Evolutionary conservation across 2,888 invertebrate genomes (phyloP), one percentile per base, ranked within the genome.

Genomic region (Halictus ligatus): DNA sequence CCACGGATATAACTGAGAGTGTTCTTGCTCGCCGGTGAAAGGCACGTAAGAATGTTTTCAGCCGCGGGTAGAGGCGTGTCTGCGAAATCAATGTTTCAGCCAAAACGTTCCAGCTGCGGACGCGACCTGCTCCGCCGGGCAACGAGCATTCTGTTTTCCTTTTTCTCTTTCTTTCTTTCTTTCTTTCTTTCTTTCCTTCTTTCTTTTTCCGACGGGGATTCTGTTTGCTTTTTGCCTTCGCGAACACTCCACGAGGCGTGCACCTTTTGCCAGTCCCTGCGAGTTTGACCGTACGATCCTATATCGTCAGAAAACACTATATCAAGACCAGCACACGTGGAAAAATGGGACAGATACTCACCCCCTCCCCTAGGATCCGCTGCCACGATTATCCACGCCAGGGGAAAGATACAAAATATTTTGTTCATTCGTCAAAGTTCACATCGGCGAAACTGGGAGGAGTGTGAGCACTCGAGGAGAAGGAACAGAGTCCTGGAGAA

Each of bases 71-170:
- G 81, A 80, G 81, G 72, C 82, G 88, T 75, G 88, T 77, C 86
- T 77, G 82, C 74, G 86, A 72, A 86, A 86, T 84, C 85, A 86
- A 84, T 78, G 80, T 84, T 80, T 69, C 81, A 60, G 50, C 80
- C 80, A 35, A 83, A 83, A 83, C 74, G 46, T 78, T 75, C 40
- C 43, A 40, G 25, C 54, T 67, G 58, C 29, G 67, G 72, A 58
- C 50, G 75, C 29, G 29, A 71, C 43, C 43, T n/a, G 71, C 40
- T n/a, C 40, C 69, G 21, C 40, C 69, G 69, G 69, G 43, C n/a
- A 46, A 71, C 43, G 13, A 21, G 43, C 40, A 71, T n/a, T 43
- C 40, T 71, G n/a, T n/a, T n/a, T n/a, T n/a, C n/a, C n/a, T n/a
- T n/a, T n/a, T n/a, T n/a, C n/a, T n/a, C 25, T 43, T n/a, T 43